Base-by-base conservation (phyloP, 2,797 vertebrate species). In the Semotilus atromaculatus region DNA sequence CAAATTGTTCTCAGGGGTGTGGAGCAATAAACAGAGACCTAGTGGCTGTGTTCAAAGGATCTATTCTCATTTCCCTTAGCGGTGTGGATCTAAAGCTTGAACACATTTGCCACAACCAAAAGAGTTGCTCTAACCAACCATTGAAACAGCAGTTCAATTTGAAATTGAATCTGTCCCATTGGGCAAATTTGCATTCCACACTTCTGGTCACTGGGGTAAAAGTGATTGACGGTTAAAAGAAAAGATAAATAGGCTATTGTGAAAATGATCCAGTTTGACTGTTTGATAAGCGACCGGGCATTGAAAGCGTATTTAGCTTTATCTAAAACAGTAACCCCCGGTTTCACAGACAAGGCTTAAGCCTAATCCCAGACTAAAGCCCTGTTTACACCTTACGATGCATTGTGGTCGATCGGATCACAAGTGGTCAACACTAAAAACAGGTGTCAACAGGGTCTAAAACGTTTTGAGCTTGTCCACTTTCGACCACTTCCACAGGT, bases 141-240 rank as follows among this genome's bases (percentile, higher is more conserved):
- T 70, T 78, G 43, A 84, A 84, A 78, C 73, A 78, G 73, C 60
- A 53, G 72, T 67, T 83, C 29, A 82, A 13, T 82, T 34, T 74
- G 55, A 64, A 79, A 73, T 74, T 64, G 14, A 82, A 36, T 82
- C 70, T 73, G 62, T 55, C 18, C 48, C 34, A 55, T 70, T 68
- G 36, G 19, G 36, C 45, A 51, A 51, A 60, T 58, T 84, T 58
- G 48, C 60, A 76, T 78, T 68, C 38, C 26, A 40, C 40, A n/a
- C 40, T 48, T 79, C 10, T 38, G 19, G 10, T 16, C 48, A 5
- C 48, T 76, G 6, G 14, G 66, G 29, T 38, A 60, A 71, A 81
- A 55, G n/a, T 29, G 21, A 16, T 55, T 81, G 66, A 55, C 3
- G 6, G 66, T 23, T 81, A 58, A 80, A 34, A 51, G 19, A 36